A percentile compares a stretch with the other conserved stretches of the same genome.
phyloP scores from a whole-genome alignment of 2,888 invertebrate genomes.

The Catocala nupta region DNA sequence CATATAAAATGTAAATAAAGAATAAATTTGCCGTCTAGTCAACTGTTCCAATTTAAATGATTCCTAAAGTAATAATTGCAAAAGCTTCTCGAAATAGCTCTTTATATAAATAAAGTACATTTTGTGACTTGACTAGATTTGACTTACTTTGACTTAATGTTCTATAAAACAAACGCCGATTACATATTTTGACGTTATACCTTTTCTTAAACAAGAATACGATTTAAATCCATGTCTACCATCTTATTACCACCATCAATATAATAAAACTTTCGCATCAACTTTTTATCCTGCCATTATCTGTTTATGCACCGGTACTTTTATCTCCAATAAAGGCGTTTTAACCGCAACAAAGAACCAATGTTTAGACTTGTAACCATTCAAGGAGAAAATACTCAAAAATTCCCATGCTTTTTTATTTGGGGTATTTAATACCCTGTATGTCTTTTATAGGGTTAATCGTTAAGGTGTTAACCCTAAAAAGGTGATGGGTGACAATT shows the following conservation, averaged over 20 bases:
- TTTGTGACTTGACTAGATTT: too few relatives aligned
- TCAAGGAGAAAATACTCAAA: conserved; percentile 75
- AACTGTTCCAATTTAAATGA: too few relatives aligned
- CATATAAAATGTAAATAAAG: too few relatives aligned
- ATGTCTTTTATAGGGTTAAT: conserved; percentile 67
- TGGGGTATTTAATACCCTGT: conserved; percentile 59
- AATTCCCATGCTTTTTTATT: conserved; percentile 74
- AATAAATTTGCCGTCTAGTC: too few relatives aligned
- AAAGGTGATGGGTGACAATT: conserved; percentile 70
- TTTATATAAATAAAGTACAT: too few relatives aligned
- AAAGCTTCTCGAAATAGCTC: too few relatives aligned
- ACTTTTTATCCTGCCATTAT: conserved; percentile 36
- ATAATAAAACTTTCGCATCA: conserved; percentile 43
- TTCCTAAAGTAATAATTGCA: too few relatives aligned
- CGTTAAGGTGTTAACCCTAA: conserved; percentile 67
- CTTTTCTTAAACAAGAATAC: too few relatives aligned
- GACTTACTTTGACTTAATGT: too few relatives aligned
- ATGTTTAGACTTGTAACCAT: conserved; percentile 75
- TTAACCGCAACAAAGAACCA: conserved; percentile 69
- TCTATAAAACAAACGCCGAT: too few relatives aligned
- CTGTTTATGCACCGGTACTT: conserved; percentile 54
- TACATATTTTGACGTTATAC: too few relatives aligned
- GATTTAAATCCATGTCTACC: too few relatives aligned
- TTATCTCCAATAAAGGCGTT: conserved; percentile 58
- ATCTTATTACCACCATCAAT: conserved; percentile 20